Evolutionary conservation across 2,888 invertebrate species (phyloP).

Genomic region (Scaeva pyrastri): DNA sequence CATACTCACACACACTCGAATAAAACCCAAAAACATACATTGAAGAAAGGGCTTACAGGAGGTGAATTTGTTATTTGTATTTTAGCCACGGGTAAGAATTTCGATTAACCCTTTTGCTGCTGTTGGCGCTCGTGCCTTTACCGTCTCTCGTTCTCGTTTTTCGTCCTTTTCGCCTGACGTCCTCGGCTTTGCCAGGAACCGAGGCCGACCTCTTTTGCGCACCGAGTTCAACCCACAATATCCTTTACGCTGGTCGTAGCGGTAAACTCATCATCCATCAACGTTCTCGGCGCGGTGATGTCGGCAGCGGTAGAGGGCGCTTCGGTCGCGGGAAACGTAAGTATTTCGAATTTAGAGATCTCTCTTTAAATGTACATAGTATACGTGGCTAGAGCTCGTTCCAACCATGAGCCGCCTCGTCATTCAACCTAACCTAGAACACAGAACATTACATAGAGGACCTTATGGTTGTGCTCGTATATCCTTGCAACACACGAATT

Average conservation of each 20-base stretch:
- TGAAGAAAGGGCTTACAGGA: not conserved
- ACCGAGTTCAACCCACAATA: conserved; percentile 42
- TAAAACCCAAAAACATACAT: too few relatives aligned
- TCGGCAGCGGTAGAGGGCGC: not conserved
- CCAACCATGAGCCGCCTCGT: conserved; percentile 22
- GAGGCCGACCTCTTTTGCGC: conserved; percentile 1
- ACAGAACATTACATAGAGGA: not conserved
- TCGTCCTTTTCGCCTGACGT: not conserved
- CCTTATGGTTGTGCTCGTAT: conserved; percentile 8
- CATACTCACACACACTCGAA: too few relatives aligned
- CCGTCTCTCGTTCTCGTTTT: not conserved
- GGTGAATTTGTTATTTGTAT: conserved; percentile 73
- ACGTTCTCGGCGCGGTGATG: not conserved
- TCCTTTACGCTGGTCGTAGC: conserved; percentile 67
- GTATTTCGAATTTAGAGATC: conserved; percentile 39
- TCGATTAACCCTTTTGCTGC: conserved; percentile 66
- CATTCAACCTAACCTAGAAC: not conserved
- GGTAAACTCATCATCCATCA: conserved; percentile 64
- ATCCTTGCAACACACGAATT: conserved; percentile 50
- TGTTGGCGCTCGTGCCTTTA: conserved; percentile 23
- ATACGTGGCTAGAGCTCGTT: conserved; percentile 45
- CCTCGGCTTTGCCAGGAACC: not conserved
- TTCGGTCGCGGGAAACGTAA: conserved; percentile 21
- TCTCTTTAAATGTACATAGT: conserved; percentile 26
- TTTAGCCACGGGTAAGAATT: conserved; percentile 73